Percentiles rank a stretch among this genome's conserved stretches.
phyloP scores from a whole-genome alignment of 2,888 invertebrate species.

The Campaea margaritaria region DNA sequence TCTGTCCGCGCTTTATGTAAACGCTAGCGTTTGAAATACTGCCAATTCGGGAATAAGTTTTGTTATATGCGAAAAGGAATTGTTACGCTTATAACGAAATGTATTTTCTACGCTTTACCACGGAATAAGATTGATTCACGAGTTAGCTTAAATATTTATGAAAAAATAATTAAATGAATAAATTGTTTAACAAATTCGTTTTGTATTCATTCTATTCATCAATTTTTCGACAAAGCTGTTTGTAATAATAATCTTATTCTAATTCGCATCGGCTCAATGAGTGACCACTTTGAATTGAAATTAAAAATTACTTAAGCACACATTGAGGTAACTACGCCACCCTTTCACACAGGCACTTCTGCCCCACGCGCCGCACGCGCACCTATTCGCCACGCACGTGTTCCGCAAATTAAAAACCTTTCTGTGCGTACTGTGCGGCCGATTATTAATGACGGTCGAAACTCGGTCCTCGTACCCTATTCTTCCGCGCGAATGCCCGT shows the following conservation, averaged over 20 bases:
- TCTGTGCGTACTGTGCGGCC: slow-evolving; percentile 54
- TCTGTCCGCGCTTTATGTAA: slow-evolving; percentile 55
- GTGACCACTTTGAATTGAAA: not conserved
- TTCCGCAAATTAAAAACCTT: slow-evolving; percentile 79
- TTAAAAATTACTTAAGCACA: slow-evolving; percentile 27
- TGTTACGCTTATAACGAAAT: not conserved
- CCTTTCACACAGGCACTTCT: slow-evolving; percentile 30
- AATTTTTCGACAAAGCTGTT: not conserved
- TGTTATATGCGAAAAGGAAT: not conserved
- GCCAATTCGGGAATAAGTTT: slow-evolving; percentile 29
- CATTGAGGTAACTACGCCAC: slow-evolving; percentile 24
- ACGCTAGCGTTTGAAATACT: slow-evolving; percentile 47
- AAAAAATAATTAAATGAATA: too few species aligned
- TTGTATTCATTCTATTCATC: too few species aligned
- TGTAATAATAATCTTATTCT: not conserved
- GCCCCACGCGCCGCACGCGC: slow-evolving; percentile 63
- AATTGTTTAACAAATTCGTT: too few species aligned
- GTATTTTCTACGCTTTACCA: too few species aligned
- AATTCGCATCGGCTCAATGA: too few species aligned
- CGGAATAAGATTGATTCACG: too few species aligned
- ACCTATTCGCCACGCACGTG: slow-evolving; percentile 78
- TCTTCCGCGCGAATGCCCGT: slow-evolving; percentile 48
- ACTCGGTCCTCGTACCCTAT: slow-evolving; percentile 39
- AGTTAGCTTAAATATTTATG: too few species aligned
- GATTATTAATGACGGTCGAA: slow-evolving; percentile 71